Conservation (phyloP, 2,797 vertebrate genomes). For the Sternotherus odoratus region DNA sequence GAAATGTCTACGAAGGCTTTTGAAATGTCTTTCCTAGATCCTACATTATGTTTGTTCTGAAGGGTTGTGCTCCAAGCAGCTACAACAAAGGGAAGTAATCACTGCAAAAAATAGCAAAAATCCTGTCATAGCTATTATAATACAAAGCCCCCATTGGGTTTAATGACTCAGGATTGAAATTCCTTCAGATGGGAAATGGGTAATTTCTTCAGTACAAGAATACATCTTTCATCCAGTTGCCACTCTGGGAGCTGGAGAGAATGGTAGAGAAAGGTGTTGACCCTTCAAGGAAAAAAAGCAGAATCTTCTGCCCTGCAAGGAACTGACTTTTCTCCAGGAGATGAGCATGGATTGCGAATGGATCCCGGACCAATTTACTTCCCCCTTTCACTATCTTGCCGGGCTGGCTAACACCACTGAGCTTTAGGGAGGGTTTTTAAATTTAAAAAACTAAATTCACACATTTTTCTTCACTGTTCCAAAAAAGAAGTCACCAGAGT, state of each 20-base stretch:
- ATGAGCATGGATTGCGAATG: no score
- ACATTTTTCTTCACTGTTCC: no score
- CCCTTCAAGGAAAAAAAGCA: not conserved
- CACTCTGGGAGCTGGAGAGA: not conserved
- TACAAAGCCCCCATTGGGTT: not conserved
- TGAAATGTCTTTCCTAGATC: not conserved
- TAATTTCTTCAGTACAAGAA: conserved; percentile 62
- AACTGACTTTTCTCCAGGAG: no score
- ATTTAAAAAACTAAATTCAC: no score
- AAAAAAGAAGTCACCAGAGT: no score
- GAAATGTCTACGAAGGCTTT: not conserved
- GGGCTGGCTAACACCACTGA: no score
- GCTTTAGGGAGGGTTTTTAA: no score
- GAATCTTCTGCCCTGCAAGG: no score
- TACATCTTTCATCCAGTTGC: not conserved
- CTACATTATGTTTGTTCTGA: not conserved
- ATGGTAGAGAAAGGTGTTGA: not conserved
- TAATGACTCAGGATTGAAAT: not conserved
- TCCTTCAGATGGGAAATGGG: conserved; percentile 41
- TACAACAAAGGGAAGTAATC: not conserved
- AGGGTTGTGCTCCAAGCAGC: not conserved
- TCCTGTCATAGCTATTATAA: not conserved
- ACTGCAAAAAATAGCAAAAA: not conserved
- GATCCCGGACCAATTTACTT: no score
- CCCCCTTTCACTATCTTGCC: no score